phyloP scores from a whole-genome alignment of 1,140 invertebrate genomes.

The Diabrotica virgifera region DNA sequence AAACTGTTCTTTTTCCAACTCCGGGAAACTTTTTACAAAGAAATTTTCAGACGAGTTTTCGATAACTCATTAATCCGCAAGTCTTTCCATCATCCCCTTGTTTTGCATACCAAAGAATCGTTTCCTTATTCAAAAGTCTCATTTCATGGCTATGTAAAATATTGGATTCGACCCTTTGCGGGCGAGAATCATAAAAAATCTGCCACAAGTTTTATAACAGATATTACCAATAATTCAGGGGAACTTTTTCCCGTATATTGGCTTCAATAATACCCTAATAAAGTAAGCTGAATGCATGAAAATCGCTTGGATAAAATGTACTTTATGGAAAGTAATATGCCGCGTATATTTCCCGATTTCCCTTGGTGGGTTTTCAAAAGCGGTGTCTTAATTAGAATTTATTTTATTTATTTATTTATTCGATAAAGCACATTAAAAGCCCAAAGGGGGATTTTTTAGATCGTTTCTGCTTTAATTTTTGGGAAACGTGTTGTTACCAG shows the following conservation, averaged over 20 bases:
- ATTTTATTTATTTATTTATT: constrained; percentile 3
- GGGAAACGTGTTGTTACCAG: too few species aligned
- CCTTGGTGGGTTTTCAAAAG: neutral
- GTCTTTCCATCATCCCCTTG: neutral
- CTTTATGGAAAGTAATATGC: constrained; percentile 15
- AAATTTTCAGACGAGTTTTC: too few species aligned
- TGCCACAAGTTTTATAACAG: constrained; percentile 16
- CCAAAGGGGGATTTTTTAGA: too few species aligned
- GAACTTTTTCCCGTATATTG: constrained; percentile 14
- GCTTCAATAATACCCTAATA: constrained; percentile 15
- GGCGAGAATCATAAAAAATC: constrained; percentile 13
- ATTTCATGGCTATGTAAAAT: constrained; percentile 3
- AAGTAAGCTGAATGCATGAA: constrained; percentile 15
- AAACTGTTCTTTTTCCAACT: too few species aligned
- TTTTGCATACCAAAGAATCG: neutral
- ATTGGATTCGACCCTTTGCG: constrained; percentile 14
- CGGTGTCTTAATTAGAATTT: neutral
- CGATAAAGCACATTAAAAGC: too few species aligned
- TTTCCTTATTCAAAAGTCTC: constrained; percentile 3
- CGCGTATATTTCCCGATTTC: constrained; percentile 11
- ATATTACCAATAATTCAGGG: constrained; percentile 12
- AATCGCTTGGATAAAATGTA: constrained; percentile 14
- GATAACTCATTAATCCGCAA: too few species aligned
- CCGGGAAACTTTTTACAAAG: too few species aligned
- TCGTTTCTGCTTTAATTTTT: too few species aligned